A percentile compares a stretch with the other conserved stretches of the same genome.
Conservation (phyloP, 1,140 invertebrate genomes). For the Neocloeon triangulifer region DNA sequence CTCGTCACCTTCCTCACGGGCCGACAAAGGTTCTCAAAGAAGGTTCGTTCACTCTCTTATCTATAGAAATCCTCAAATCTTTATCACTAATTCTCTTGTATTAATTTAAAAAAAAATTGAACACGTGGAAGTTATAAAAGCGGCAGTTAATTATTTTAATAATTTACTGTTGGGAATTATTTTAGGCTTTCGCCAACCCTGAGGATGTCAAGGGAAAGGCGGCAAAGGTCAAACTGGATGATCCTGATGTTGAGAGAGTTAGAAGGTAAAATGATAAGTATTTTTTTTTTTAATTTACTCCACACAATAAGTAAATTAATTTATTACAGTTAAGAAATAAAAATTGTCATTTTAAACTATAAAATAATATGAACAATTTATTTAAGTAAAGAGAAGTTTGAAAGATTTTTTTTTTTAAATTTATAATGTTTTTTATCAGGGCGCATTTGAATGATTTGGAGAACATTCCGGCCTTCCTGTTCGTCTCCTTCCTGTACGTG, state of each 20-base stretch:
- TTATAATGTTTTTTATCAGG: constrained; percentile 16
- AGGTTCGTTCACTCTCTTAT: constrained; percentile 8
- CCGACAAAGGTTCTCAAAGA: constrained; percentile 10
- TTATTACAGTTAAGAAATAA: no score
- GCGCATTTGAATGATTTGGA: constrained; percentile 54
- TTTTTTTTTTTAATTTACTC: background rate
- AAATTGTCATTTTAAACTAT: no score
- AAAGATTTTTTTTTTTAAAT: constrained; percentile 2
- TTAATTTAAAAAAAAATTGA: no score
- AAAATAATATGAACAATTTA: no score
- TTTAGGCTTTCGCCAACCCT: constrained; percentile 20
- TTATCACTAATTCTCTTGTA: constrained; percentile 3
- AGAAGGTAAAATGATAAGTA: constrained; percentile 12
- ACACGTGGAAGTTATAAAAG: no score
- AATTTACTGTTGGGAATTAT: constrained; percentile 3
- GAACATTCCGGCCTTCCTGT: constrained; percentile 42
- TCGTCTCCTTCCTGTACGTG: constrained; percentile 34
- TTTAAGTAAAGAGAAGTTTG: background rate
- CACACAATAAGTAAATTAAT: background rate
- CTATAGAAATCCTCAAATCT: no score
- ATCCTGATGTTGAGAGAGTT: constrained; percentile 18
- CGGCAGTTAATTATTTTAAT: background rate
- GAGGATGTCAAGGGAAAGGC: constrained; percentile 15
- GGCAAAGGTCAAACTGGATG: constrained; percentile 14
- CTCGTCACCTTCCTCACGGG: constrained; percentile 13